phyloP scores from a whole-genome alignment of 2,113 vertebrate species.

The Elachura formosa region DNA sequence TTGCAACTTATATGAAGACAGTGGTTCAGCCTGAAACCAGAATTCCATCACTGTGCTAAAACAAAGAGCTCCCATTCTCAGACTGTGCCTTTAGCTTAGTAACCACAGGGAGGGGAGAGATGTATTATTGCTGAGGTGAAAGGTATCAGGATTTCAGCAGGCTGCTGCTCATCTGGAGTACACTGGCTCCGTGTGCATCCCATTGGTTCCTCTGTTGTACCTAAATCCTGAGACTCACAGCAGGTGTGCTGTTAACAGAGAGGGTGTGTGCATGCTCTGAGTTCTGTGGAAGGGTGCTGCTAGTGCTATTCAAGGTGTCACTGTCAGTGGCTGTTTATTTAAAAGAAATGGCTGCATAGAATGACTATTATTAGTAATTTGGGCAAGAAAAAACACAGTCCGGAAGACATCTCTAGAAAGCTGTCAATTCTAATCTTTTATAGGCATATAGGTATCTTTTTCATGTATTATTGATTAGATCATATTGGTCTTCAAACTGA shows the following conservation, averaged over 20 bases:
- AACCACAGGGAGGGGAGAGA: neutral
- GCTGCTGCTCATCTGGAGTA: neutral
- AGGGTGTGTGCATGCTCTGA: neutral
- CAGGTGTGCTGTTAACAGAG: neutral
- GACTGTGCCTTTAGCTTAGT: neutral
- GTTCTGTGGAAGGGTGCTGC: neutral
- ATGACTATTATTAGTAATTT: neutral
- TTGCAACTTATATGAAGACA: neutral
- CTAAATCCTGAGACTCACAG: neutral
- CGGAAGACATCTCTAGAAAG: neutral
- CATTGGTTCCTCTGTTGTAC: neutral
- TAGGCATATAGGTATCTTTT: neutral
- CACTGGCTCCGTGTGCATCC: accelerated
- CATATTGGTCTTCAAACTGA: neutral
- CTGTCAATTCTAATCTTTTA: neutral
- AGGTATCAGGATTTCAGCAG: neutral
- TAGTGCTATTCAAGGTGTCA: neutral
- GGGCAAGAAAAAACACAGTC: neutral
- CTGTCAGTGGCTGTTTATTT: neutral
- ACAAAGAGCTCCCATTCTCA: neutral
- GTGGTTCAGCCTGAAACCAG: neutral
- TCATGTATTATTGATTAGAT: slow-evolving; percentile 1
- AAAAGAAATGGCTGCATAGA: neutral
- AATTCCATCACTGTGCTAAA: neutral
- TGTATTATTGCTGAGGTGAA: neutral